Conservation (phyloP, 2,113 vertebrate species). For the Bujurquina vittata region DNA sequence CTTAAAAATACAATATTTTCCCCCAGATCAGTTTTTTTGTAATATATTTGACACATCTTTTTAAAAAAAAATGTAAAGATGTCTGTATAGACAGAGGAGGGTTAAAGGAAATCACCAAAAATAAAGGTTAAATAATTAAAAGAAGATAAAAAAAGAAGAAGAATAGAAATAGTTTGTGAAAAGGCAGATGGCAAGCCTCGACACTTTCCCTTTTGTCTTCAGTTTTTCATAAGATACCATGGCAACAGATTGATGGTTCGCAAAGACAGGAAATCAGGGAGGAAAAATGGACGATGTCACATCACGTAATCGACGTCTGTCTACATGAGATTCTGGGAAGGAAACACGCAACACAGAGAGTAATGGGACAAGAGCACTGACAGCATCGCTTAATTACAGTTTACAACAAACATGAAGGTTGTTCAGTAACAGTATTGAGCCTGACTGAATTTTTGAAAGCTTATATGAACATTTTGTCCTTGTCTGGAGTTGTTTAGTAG, state of each 20-base stretch:
- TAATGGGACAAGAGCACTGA: background rate
- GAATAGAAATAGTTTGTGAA: slow-evolving; percentile 44
- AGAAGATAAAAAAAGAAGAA: slow-evolving; percentile 1
- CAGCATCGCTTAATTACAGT: background rate
- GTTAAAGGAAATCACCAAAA: slow-evolving; percentile 51
- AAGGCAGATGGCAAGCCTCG: slow-evolving; percentile 68
- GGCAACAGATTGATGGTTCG: slow-evolving; percentile 64
- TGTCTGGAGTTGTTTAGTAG: background rate
- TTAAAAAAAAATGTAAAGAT: slow-evolving; percentile 56
- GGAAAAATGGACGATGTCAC: slow-evolving; percentile 23
- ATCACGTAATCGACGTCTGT: slow-evolving; percentile 24
- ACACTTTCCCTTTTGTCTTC: slow-evolving; percentile 57
- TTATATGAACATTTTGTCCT: background rate
- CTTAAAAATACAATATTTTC: slow-evolving; percentile 77
- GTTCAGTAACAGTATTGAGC: background rate
- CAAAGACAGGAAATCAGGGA: slow-evolving; percentile 43
- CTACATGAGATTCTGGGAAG: slow-evolving; percentile 69
- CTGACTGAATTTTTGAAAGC: background rate
- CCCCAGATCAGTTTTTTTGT: slow-evolving; percentile 16
- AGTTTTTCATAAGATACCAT: slow-evolving; percentile 46
- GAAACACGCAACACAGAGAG: slow-evolving; percentile 32
- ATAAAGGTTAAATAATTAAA: slow-evolving; percentile 48
- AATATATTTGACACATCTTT: slow-evolving; percentile 52
- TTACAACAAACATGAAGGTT: background rate
- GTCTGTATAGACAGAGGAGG: slow-evolving; percentile 61